phyloP scores from a whole-genome alignment of 2,113 vertebrate species.

The Aegithalos caudatus region DNA sequence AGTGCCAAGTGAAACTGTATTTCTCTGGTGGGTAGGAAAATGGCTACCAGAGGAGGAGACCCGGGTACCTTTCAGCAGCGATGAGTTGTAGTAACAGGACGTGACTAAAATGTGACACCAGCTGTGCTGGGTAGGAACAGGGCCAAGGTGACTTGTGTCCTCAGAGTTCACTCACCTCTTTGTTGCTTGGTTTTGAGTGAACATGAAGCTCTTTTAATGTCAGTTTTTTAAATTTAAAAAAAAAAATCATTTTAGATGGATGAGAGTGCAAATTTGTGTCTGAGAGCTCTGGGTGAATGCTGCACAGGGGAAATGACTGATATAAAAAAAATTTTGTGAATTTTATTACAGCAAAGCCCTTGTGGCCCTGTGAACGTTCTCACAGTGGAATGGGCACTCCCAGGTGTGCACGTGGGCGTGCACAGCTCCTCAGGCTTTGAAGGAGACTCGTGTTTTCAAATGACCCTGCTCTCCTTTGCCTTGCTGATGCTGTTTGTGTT shows the following conservation, averaged over 20 bases:
- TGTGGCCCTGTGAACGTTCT: neutral
- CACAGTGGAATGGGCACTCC: neutral
- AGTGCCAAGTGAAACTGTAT: conserved; percentile 56
- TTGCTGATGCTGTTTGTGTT: neutral
- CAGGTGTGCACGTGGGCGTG: accelerated
- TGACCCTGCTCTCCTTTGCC: neutral
- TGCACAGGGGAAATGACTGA: accelerated
- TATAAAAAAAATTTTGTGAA: neutral
- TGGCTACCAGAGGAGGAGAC: neutral
- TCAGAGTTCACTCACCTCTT: neutral
- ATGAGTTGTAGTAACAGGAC: neutral
- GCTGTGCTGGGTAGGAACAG: neutral
- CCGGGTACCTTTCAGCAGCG: neutral
- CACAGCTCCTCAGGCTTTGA: neutral
- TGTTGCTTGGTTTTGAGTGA: conserved; percentile 48
- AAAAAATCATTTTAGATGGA: neutral
- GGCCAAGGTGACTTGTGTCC: neutral
- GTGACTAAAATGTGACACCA: neutral
- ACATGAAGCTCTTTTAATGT: neutral
- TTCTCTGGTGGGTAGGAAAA: neutral
- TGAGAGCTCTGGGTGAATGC: neutral
- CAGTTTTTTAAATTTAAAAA: neutral
- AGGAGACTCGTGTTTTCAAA: accelerated
- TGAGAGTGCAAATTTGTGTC: neutral
- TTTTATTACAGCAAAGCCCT: neutral